Conservation (phyloP, 2,888 invertebrate species). For the Automeris io region DNA sequence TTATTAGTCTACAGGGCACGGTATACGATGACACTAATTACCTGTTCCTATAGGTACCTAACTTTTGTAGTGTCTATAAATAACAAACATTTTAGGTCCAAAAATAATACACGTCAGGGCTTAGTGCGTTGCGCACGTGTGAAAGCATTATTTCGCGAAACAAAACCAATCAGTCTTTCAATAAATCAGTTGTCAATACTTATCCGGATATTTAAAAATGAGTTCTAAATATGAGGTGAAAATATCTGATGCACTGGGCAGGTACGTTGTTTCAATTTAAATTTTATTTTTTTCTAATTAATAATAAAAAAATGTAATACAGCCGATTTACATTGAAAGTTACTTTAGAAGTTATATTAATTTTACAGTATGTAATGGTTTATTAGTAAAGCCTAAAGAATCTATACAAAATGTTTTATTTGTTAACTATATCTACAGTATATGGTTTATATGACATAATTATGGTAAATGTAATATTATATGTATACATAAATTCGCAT, state of each 20-base stretch:
- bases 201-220: slow-evolving; percentile 22
- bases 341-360: too few species aligned
- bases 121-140: slow-evolving; percentile 23
- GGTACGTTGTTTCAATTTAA: too few species aligned
- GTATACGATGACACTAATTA: too few species aligned
- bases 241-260: slow-evolving; percentile 50
- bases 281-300: background rate
- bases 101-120: slow-evolving; percentile 29
- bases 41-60: background rate
- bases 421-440: too few species aligned
- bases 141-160: background rate
- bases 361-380: too few species aligned
- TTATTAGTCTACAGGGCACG: too few species aligned
- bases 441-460: too few species aligned
- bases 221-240: slow-evolving; percentile 43
- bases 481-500: too few species aligned
- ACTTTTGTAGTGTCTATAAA: slow-evolving; percentile 14
- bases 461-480: too few species aligned
- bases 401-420: too few species aligned
- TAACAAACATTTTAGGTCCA: slow-evolving; percentile 13
- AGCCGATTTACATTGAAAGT: too few species aligned
- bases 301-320: background rate
- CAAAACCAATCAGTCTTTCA: background rate
- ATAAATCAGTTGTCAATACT: background rate
- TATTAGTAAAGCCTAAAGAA: too few species aligned